Percentiles rank a stretch among this genome's conserved stretches.
Conservation (phyloP, 1,140 invertebrate species). For the Cylas formicarius region DNA sequence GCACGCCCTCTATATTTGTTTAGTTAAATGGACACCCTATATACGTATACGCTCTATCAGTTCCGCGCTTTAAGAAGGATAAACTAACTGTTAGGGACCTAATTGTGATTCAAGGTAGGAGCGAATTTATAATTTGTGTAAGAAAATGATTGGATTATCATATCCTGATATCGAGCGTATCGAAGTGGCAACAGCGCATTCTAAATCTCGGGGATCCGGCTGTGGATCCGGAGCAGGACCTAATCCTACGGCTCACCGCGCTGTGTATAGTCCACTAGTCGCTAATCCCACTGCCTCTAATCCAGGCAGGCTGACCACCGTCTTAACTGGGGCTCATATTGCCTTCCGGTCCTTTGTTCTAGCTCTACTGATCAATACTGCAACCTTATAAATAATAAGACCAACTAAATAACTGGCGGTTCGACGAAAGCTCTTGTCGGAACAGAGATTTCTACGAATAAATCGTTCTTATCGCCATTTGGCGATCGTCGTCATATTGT, state of each 20-base stretch:
- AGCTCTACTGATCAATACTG: conserved; percentile 41
- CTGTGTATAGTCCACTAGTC: conserved; percentile 42
- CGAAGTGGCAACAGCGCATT: conserved; percentile 8
- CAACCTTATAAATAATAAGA: conserved; percentile 44
- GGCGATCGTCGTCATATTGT: too few relatives aligned
- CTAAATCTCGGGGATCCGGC: conserved; percentile 39
- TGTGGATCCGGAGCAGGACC: conserved; percentile 36
- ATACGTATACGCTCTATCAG: too few relatives aligned
- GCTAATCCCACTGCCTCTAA: conserved; percentile 42
- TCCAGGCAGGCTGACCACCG: conserved; percentile 42
- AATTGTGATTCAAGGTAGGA: too few relatives aligned
- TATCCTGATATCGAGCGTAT: too few relatives aligned
- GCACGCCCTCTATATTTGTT: too few relatives aligned
- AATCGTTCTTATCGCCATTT: too few relatives aligned
- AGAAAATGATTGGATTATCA: too few relatives aligned
- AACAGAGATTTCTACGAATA: too few relatives aligned
- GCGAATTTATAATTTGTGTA: too few relatives aligned
- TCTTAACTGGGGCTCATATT: conserved; percentile 43
- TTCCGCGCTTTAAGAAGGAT: too few relatives aligned
- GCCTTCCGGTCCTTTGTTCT: conserved; percentile 41
- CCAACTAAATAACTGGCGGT: conserved; percentile 33
- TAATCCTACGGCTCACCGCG: conserved; percentile 42
- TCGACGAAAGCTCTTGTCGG: conserved; percentile 13
- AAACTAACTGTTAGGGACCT: too few relatives aligned
- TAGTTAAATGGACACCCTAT: too few relatives aligned